Evolutionary conservation across 2,113 vertebrate species (phyloP), one percentile per base, ranked within the genome.

Genomic region (Calidris pygmaea): DNA sequence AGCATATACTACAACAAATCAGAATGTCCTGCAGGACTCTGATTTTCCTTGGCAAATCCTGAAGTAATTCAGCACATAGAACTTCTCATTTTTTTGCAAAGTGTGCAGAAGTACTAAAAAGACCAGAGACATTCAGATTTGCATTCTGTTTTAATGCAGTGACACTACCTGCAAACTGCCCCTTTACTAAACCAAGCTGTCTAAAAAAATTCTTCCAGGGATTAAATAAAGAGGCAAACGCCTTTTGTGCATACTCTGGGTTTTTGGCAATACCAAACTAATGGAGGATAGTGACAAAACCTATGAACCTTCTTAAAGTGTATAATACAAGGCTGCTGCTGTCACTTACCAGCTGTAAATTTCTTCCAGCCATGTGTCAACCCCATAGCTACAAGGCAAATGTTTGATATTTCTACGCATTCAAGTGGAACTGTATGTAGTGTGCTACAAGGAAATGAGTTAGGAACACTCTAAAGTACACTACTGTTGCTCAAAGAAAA

Each of bases 381-480:
- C 27, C 27, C 85, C 66, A 85, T 76, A 92, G 96, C 76, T 86
- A 75, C 47, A 74, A 53, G 70, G 78, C 32, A 96, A 95, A 59
- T 76, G 93, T 88, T 94, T 95, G 53, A 30, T 35, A 81, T 90
- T 66, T 90, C 81, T 95, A 92, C 63, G 80, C 94, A 96, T 67
- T 95, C 80, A 91, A 91, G 90, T 93, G 81, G 90, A 97, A 95
- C 87, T 89, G 37, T 37, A 81, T 26, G 14, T 41, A 92, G 73
- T 43, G 50, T n/a, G 47, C 50, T 75, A 90, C 47, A 92, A 89
- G 59, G 37, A 94, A 97, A 95, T 2, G 1, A 93, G 48, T 90
- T 58, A 77, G 85, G 52, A 72, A 79, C 32, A 81, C 21, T 48
- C 39, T 58, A 56, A 95, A 96, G 59, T 81, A 91, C 93, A 81